A percentile compares a stretch with the other conserved stretches of the same genome.
These are phyloP conservation scores for Anas platyrhynchos DNA, from an alignment of 2,113 vertebrate species.

Conservation along the genomic window DNA sequence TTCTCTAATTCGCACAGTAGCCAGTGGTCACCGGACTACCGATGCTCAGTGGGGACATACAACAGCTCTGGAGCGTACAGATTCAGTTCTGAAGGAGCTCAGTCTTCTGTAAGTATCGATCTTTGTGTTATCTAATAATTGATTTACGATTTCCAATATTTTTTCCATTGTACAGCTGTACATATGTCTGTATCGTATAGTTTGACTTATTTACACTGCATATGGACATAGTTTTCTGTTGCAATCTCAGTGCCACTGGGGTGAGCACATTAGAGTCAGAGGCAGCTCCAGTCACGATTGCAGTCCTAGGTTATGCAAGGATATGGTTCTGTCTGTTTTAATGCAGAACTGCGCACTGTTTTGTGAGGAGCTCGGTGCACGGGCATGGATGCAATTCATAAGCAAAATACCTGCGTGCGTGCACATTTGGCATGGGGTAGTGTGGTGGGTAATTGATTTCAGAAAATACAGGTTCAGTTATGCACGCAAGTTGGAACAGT, in stretches of 20 bases:
- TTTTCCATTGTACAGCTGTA: neutral
- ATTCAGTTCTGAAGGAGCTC: slow-evolving; percentile 94
- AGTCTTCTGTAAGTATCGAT: slow-evolving; percentile 89
- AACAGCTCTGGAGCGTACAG: slow-evolving; percentile 92
- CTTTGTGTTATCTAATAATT: neutral
- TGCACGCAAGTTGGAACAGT: neutral
- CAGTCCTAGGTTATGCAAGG: neutral
- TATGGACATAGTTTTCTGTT: neutral
- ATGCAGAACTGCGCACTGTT: neutral
- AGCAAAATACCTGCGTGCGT: neutral
- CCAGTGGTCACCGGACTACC: slow-evolving; percentile 92
- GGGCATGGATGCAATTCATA: neutral
- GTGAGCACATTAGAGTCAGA: neutral
- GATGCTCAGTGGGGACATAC: slow-evolving; percentile 91
- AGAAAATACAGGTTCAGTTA: neutral
- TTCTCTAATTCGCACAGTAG: slow-evolving; percentile 87
- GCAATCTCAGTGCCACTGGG: neutral
- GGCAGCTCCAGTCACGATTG: neutral
- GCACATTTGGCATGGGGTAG: neutral
- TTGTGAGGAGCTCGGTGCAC: neutral
- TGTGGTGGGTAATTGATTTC: neutral
- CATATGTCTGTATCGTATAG: neutral
- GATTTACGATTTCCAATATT: neutral
- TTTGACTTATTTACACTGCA: neutral
- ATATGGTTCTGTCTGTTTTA: neutral